Evolutionary conservation across 2,888 invertebrate genomes (phyloP).

Genomic region (Tipula confusa): DNA sequence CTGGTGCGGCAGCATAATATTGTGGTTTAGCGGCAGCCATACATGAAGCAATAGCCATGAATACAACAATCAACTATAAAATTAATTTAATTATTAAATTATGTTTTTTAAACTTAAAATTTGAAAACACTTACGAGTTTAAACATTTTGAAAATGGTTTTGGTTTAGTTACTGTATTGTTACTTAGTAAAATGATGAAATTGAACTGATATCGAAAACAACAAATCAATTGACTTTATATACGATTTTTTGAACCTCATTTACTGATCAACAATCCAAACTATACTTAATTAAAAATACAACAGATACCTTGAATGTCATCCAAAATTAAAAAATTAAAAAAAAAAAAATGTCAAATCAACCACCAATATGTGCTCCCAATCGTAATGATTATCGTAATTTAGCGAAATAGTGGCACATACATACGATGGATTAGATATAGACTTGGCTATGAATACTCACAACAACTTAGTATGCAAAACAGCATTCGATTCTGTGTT

Average conservation of each 20-base stretch:
- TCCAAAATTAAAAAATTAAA: no score
- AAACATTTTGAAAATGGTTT: constrained; percentile 38
- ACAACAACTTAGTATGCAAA: not conserved
- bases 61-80: constrained; percentile 25
- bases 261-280: no score
- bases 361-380: not conserved
- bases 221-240: not conserved
- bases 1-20: constrained; percentile 32
- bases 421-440: not conserved
- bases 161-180: not conserved
- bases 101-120: not conserved
- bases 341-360: not conserved
- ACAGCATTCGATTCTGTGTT: not conserved
- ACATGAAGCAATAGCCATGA: constrained; percentile 32
- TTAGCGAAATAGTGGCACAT: not conserved
- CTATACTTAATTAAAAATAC: not conserved
- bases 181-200: not conserved
- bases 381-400: not conserved
- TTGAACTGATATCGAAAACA: not conserved
- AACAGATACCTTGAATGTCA: not conserved
- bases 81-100: not conserved
- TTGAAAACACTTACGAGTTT: constrained; percentile 40
- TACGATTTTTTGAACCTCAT: not conserved
- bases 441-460: not conserved
- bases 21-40: constrained; percentile 33